Percentiles rank a stretch among this genome's conserved stretches.
phyloP scores from a whole-genome alignment of 2,888 invertebrate species.

The Epirrhoe alternata region DNA sequence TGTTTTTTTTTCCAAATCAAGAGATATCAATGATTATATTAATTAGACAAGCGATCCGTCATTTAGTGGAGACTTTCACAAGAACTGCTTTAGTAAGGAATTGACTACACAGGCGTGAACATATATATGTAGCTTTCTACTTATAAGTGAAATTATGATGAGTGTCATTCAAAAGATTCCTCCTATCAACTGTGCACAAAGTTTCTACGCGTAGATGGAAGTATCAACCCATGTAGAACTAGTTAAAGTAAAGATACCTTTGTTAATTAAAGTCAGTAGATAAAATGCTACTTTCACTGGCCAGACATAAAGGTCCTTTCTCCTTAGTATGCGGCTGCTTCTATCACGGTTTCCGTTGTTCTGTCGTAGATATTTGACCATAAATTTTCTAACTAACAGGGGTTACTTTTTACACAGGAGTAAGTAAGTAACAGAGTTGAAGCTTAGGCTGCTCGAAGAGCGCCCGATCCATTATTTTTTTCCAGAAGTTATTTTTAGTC shows the following conservation, averaged over 20 bases:
- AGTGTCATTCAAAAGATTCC: not conserved
- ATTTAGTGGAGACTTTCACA: no score
- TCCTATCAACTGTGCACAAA: not conserved
- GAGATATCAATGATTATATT: no score
- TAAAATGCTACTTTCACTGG: conserved; percentile 1
- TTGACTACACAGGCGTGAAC: no score
- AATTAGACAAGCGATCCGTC: no score
- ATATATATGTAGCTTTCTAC: not conserved
- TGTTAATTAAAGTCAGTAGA: not conserved
- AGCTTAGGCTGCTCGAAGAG: not conserved
- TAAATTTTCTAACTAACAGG: conserved; percentile 34
- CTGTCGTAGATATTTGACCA: conserved; percentile 14
- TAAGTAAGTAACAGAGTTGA: not conserved
- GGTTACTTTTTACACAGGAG: not conserved
- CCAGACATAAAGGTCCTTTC: not conserved
- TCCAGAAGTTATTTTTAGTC: no score
- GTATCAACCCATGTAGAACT: not conserved
- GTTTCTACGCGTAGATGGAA: not conserved
- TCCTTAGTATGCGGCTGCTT: conserved; percentile 14
- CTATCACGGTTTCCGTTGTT: conserved; percentile 6
- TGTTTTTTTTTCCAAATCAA: no score
- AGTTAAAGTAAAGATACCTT: not conserved
- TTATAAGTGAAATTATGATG: not conserved
- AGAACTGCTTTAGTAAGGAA: no score
- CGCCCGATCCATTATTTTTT: not conserved